These are phyloP conservation scores for Ascaphus truei DNA, from an alignment of 2,113 vertebrate species.

Conservation along the genomic window DNA sequence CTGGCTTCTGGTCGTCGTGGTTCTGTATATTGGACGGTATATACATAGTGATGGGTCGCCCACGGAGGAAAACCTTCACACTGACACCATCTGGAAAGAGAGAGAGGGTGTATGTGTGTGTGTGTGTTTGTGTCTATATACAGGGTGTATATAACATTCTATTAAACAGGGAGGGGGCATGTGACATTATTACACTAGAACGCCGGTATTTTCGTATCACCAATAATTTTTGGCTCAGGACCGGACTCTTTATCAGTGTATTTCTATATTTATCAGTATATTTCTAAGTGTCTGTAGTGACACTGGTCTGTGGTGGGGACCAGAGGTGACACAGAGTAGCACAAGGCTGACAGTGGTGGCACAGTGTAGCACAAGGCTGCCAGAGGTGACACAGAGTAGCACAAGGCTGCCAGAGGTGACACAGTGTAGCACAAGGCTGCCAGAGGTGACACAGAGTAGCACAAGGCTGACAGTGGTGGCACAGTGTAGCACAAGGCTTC, in stretches of 20 bases:
- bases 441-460: too few species aligned
- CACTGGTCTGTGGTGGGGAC: too few species aligned
- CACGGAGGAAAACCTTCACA: conserved; percentile 88
- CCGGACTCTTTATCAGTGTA: background rate
- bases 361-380: too few species aligned
- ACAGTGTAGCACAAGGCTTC: too few species aligned
- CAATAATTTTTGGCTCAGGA: background rate
- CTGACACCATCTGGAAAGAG: conserved; percentile 66
- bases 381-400: too few species aligned
- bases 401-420: too few species aligned
- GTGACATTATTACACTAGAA: background rate
- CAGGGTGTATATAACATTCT: background rate
- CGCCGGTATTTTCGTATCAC: background rate
- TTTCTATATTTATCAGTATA: background rate
- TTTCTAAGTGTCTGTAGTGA: background rate
- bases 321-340: too few species aligned
- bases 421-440: too few species aligned
- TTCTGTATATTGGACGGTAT: conserved; percentile 81
- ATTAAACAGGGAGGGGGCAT: background rate
- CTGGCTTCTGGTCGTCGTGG: conserved; percentile 80
- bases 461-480: too few species aligned
- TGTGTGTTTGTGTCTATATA: background rate
- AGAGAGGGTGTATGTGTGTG: background rate
- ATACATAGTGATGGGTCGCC: conserved; percentile 90
- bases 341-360: too few species aligned